A percentile compares a stretch with the other conserved stretches of the same genome.
These are phyloP conservation scores for Cephus nigrinus DNA, from an alignment of 2,888 invertebrate genomes.

Conservation along the genomic window DNA sequence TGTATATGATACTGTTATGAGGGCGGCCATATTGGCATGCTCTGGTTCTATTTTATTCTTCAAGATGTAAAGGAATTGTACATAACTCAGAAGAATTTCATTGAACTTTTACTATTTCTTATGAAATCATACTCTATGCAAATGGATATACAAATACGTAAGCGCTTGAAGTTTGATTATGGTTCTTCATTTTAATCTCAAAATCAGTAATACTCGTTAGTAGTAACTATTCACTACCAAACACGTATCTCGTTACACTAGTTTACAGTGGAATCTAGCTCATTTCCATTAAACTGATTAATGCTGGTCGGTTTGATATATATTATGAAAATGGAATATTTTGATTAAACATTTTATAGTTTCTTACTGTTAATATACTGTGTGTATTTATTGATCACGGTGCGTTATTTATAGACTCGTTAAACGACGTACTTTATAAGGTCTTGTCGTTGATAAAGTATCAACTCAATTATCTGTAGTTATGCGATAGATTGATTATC, in stretches of 20 bases:
- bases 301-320: not conserved
- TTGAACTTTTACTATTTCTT: not conserved
- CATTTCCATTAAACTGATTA: not conserved
- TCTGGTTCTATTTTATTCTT: not conserved
- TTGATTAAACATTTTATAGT: not conserved
- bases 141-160: not conserved
- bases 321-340: not conserved
- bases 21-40: not conserved
- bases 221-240: not conserved
- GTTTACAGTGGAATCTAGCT: not conserved
- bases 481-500: not conserved
- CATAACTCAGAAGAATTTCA: not conserved
- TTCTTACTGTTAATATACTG: not conserved
- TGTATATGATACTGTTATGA: not conserved
- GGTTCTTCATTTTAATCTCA: not conserved
- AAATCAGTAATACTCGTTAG: not conserved
- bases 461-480: not conserved
- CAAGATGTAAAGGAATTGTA: not conserved
- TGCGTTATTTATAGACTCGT: not conserved
- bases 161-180: not conserved
- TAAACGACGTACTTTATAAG: not conserved
- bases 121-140: not conserved
- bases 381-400: not conserved
- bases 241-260: not conserved
- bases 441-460: not conserved